Percentiles rank a stretch among this genome's conserved stretches.
These are phyloP conservation scores for Stramonita haemastoma DNA, from an alignment of 2,888 invertebrate genomes.

Conservation along the genomic window DNA sequence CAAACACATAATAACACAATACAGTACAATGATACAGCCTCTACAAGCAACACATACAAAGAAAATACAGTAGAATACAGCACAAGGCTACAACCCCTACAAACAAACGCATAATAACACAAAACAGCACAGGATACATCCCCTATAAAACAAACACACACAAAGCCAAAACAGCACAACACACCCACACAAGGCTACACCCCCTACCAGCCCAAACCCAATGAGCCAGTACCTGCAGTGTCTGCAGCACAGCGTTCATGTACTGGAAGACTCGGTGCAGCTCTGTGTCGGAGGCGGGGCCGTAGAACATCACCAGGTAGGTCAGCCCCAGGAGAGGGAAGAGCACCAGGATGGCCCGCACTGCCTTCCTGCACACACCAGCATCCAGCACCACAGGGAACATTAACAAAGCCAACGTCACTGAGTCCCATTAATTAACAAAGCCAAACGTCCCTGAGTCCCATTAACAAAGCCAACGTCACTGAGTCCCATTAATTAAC, in stretches of 20 bases:
- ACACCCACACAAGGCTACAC: background rate
- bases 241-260: slow-evolving; percentile 88
- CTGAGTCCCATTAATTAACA: too few relatives aligned
- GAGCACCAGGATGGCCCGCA: slow-evolving; percentile 92
- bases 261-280: slow-evolving; percentile 86
- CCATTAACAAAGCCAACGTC: too few relatives aligned
- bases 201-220: background rate
- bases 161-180: background rate
- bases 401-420: too few relatives aligned
- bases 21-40: too few relatives aligned
- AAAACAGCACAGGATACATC: background rate
- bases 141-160: background rate
- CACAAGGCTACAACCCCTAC: background rate
- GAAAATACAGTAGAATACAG: too few relatives aligned
- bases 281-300: slow-evolving; percentile 82
- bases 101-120: background rate
- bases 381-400: too few relatives aligned
- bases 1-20: too few relatives aligned
- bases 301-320: slow-evolving; percentile 85
- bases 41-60: too few relatives aligned
- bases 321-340: slow-evolving; percentile 96
- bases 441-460: too few relatives aligned
- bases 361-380: slow-evolving; percentile 70
- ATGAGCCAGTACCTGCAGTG: slow-evolving; percentile 87
- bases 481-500: too few relatives aligned